These are phyloP conservation scores for Centrocercus urophasianus DNA, from an alignment of 2,113 vertebrate genomes.

Conservation along the genomic window DNA sequence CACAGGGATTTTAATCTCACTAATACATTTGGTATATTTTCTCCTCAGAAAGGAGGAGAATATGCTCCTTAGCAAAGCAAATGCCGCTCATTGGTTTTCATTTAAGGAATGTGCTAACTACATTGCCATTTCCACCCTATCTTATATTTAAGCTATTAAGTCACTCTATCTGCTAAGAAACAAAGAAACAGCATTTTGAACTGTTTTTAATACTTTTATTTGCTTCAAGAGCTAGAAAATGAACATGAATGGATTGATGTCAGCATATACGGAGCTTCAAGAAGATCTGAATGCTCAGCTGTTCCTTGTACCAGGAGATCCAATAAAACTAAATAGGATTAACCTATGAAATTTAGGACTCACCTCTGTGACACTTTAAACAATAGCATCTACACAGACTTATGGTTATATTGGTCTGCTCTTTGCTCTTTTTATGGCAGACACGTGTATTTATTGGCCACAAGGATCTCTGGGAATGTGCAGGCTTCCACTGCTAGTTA, in stretches of 20 bases:
- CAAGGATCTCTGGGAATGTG: background rate
- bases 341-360: background rate
- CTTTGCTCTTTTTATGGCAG: background rate
- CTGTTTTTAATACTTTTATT: background rate
- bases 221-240: constrained; percentile 9
- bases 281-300: constrained; percentile 43
- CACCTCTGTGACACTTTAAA: background rate
- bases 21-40: background rate
- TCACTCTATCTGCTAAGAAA: background rate
- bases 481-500: background rate
- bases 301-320: background rate
- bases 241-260: constrained; percentile 1
- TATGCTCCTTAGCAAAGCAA: background rate
- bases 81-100: background rate
- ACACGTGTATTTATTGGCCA: background rate
- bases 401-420: background rate
- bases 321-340: constrained; percentile 27
- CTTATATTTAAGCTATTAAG: background rate
- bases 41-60: background rate
- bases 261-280: background rate
- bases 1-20: background rate
- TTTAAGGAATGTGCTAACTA: background rate
- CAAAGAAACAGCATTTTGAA: constrained; percentile 15
- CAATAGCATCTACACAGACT: background rate
- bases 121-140: background rate